A percentile compares a stretch with the other conserved stretches of the same genome.
Evolutionary conservation across 1,140 invertebrate species (phyloP).

Genomic region (Plodia interpunctella): DNA sequence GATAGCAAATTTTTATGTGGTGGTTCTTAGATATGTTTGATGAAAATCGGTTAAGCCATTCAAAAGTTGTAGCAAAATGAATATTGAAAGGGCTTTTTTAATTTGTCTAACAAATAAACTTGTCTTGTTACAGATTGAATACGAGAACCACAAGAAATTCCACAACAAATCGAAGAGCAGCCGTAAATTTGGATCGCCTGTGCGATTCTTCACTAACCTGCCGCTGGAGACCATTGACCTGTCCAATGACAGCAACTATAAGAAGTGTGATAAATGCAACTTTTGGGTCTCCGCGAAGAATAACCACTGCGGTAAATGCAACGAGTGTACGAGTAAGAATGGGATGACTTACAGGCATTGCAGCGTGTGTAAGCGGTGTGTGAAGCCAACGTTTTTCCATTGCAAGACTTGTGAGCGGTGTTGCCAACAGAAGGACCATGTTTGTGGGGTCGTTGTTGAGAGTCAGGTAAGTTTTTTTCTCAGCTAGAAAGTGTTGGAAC

Average conservation of each 20-base stretch:
- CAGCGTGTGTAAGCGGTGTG: conserved; percentile 84
- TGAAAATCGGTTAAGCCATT: no score
- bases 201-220: conserved; percentile 91
- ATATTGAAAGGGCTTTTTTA: no score
- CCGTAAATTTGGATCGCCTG: conserved; percentile 81
- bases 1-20: no score
- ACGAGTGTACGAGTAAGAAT: conserved; percentile 88
- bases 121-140: conserved; percentile 72
- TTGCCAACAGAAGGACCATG: conserved; percentile 77
- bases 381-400: conserved; percentile 90
- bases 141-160: conserved; percentile 85
- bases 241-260: conserved; percentile 81
- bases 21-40: no score
- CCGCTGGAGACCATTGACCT: conserved; percentile 79
- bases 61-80: no score
- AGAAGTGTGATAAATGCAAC: conserved; percentile 84
- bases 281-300: conserved; percentile 85
- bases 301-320: conserved; percentile 86
- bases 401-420: conserved; percentile 85
- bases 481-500: no score
- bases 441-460: conserved; percentile 77
- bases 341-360: conserved; percentile 89
- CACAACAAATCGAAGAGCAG: conserved; percentile 72
- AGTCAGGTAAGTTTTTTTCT: conserved; percentile 44
- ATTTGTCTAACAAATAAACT: no score